These are phyloP conservation scores for Aphis gossypii DNA, from an alignment of 1,140 invertebrate genomes.

Conservation along the genomic window DNA sequence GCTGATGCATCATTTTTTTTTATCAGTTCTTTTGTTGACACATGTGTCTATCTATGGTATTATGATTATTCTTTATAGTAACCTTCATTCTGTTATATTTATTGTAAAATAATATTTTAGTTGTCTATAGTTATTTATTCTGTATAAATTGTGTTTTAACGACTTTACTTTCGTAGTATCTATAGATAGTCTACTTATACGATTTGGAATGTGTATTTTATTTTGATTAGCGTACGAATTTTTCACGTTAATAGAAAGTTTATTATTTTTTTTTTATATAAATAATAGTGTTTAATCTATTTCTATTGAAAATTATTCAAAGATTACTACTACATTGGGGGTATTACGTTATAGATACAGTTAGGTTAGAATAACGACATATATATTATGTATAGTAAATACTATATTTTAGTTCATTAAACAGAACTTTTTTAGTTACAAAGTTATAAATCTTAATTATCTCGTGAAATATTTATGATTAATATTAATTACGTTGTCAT, in stretches of 20 bases:
- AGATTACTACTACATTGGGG: neutral
- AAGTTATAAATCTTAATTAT: neutral
- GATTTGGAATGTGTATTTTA: neutral
- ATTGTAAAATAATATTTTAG: constrained; percentile 11
- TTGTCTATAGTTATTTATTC: neutral
- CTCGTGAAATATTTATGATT: neutral
- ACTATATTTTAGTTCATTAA: neutral
- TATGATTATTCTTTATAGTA: constrained; percentile 2
- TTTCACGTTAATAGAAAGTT: neutral
- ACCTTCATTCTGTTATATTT: neutral
- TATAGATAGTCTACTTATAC: neutral
- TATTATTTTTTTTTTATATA: neutral
- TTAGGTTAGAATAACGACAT: neutral
- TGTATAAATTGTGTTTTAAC: neutral
- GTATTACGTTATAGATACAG: neutral
- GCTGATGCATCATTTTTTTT: neutral
- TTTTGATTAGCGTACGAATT: neutral
- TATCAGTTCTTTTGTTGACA: constrained; percentile 31
- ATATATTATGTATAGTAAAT: too few relatives aligned
- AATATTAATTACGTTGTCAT: neutral
- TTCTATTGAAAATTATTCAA: neutral
- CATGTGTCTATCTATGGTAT: neutral
- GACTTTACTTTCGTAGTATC: neutral
- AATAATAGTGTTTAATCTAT: neutral
- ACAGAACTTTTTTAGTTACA: neutral